Percentiles rank a stretch among this genome's conserved stretches.
Conservation (phyloP, 92 coral and sea anemone genomes). For the Hydrozoanthus gracilis region DNA sequence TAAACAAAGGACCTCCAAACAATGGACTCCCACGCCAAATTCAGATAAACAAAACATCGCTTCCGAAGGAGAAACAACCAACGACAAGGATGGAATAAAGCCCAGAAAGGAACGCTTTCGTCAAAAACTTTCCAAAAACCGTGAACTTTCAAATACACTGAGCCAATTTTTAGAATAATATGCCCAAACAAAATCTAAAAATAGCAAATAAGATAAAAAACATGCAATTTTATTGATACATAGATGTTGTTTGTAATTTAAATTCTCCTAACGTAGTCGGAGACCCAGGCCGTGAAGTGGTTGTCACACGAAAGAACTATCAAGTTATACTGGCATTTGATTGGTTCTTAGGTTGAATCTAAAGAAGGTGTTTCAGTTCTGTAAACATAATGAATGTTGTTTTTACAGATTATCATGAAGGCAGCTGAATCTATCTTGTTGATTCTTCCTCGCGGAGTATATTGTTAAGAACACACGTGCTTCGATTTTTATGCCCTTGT, state of each 20-base stretch:
- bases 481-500: constrained; percentile 3
- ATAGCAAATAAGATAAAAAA: background rate
- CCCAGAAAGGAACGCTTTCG: background rate
- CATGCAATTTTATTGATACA: constrained; percentile 24
- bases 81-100: background rate
- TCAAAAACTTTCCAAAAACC: background rate
- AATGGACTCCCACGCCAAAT: constrained; percentile 90
- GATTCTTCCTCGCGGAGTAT: constrained; percentile 14
- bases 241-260: background rate
- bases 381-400: constrained; percentile 92
- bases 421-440: constrained; percentile 69
- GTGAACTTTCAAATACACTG: background rate
- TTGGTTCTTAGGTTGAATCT: constrained; percentile 64
- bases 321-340: constrained; percentile 59
- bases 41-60: constrained; percentile 82
- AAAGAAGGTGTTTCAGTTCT: constrained; percentile 79
- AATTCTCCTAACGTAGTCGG: constrained; percentile 78
- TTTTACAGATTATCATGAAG: constrained; percentile 74
- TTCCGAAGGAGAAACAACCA: constrained; percentile 58
- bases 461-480: constrained; percentile 43
- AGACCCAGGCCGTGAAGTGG: constrained; percentile 78
- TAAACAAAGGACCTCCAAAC: constrained; percentile 88
- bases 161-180: background rate
- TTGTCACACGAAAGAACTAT: constrained; percentile 76
- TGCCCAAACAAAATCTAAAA: background rate